Conservation (phyloP, 2,113 vertebrate species). For the Fulica atra region DNA sequence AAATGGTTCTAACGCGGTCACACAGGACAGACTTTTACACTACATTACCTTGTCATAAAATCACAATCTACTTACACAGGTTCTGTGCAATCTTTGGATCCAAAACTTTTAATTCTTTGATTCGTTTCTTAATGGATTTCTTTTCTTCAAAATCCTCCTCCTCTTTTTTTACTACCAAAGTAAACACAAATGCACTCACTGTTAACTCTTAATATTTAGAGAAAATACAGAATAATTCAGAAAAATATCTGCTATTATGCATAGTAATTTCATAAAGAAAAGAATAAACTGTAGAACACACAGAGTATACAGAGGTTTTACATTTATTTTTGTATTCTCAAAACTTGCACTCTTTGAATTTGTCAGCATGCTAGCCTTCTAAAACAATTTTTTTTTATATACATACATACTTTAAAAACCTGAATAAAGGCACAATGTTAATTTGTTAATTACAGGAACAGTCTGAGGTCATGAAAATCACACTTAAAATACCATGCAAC, state of each 20-base stretch:
- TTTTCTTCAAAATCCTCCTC: constrained; percentile 88
- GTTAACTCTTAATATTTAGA: not conserved
- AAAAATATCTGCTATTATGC: not conserved
- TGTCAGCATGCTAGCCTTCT: not conserved
- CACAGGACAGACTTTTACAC: not conserved
- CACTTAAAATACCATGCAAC: not conserved
- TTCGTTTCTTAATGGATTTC: constrained; percentile 90
- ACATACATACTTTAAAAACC: too few species aligned
- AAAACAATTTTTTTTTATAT: not conserved
- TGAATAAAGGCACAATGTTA: not conserved
- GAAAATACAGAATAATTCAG: not conserved
- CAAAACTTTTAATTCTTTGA: constrained; percentile 95
- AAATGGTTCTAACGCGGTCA: not conserved
- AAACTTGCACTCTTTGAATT: not conserved
- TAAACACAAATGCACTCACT: not conserved
- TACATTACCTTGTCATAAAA: not conserved
- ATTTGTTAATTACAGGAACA: not conserved
- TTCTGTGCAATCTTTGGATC: constrained; percentile 97
- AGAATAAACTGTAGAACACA: not conserved
- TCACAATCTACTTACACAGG: constrained; percentile 85
- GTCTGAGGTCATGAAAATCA: not conserved
- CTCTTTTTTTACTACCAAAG: constrained; percentile 83
- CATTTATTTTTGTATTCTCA: not conserved
- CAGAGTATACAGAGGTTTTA: not conserved
- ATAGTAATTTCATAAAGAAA: not conserved